Evolutionary conservation across 2,113 vertebrate genomes (phyloP).

Genomic region (Baryphthengus martii): DNA sequence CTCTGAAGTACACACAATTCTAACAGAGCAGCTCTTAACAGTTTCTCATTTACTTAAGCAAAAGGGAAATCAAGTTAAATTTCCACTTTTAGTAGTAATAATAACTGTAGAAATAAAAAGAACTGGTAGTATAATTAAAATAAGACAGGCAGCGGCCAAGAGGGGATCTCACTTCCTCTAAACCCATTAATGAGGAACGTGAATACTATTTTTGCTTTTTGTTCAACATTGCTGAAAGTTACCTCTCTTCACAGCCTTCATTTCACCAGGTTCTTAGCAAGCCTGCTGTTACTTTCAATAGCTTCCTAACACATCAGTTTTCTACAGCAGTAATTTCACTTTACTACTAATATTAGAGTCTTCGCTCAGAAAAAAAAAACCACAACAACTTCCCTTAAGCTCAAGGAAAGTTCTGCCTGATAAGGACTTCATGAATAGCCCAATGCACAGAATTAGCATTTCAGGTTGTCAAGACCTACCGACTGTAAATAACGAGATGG

Average conservation of each 20-base stretch:
- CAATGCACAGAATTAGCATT: neutral
- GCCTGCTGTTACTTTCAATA: neutral
- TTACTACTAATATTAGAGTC: neutral
- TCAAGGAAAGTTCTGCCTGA: neutral
- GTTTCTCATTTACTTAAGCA: neutral
- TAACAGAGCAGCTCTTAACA: neutral
- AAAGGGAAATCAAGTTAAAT: neutral
- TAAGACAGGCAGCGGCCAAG: neutral
- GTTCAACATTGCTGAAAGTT: neutral
- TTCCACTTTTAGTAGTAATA: neutral
- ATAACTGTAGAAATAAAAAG: neutral
- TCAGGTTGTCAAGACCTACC: neutral
- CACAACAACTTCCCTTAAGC: neutral
- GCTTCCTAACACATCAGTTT: neutral
- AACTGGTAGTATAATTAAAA: constrained; percentile 7
- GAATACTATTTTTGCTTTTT: neutral
- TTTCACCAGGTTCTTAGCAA: neutral
- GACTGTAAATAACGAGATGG: neutral
- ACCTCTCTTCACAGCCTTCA: neutral
- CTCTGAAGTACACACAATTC: neutral
- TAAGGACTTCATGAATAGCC: neutral
- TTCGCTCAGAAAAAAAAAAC: neutral
- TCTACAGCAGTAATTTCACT: neutral
- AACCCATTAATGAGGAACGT: neutral
- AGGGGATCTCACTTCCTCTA: neutral